Percentiles rank a stretch among this genome's conserved stretches.
Conservation (phyloP, 2,113 vertebrate genomes). For the Heterotilapia buettikoferi region DNA sequence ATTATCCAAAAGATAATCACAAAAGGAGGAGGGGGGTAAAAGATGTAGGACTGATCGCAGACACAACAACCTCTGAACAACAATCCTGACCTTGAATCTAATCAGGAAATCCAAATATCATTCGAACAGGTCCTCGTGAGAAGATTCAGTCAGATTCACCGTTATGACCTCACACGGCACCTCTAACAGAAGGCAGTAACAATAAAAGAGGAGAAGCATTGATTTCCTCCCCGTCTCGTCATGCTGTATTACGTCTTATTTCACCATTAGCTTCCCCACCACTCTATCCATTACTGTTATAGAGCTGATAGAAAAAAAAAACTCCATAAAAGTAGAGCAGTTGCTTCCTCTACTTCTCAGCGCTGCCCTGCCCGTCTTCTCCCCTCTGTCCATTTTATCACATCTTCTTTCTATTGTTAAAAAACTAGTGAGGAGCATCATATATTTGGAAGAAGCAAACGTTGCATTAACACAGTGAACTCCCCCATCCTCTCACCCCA, state of each 20-base stretch:
- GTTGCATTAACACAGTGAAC: not conserved
- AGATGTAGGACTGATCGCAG: not conserved
- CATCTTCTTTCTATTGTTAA: not conserved
- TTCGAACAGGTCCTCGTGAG: not conserved
- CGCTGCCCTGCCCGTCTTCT: not conserved
- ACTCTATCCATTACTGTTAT: constrained; percentile 27
- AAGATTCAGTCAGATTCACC: not conserved
- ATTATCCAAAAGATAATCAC: not conserved
- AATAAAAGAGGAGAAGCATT: not conserved
- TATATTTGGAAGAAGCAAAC: not conserved
- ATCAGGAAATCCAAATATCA: not conserved
- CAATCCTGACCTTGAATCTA: not conserved
- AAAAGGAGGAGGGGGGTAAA: not conserved
- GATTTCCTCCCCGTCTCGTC: constrained; percentile 6
- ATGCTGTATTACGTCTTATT: not conserved
- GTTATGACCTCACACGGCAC: not conserved
- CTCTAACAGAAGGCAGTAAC: not conserved
- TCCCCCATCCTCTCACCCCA: not conserved
- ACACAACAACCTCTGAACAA: not conserved
- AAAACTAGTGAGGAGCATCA: not conserved
- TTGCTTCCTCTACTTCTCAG: not conserved
- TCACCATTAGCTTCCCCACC: constrained; percentile 22
- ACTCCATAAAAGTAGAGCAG: not conserved
- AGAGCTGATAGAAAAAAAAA: not conserved
- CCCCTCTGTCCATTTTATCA: not conserved